These are phyloP conservation scores for Perca schrenkii DNA, from an alignment of 2,113 vertebrate genomes.

Conservation along the genomic window DNA sequence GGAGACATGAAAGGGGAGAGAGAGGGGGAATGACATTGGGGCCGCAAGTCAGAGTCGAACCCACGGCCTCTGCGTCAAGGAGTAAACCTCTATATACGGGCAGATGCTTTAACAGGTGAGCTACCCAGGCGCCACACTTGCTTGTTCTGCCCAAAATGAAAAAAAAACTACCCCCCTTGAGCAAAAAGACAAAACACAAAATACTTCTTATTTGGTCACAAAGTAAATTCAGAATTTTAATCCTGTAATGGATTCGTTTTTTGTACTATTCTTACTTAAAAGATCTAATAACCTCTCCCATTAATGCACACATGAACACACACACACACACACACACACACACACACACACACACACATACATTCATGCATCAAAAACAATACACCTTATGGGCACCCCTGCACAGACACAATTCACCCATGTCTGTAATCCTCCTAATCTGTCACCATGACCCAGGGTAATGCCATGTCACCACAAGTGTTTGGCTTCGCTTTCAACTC, in stretches of 20 bases:
- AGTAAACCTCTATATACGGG: too few species aligned
- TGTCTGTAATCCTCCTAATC: slow-evolving; percentile 71
- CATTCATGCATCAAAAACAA: slow-evolving; percentile 18
- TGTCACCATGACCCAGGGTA: slow-evolving; percentile 69
- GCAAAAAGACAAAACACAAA: too few species aligned
- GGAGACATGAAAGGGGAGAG: too few species aligned
- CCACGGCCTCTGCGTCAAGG: too few species aligned
- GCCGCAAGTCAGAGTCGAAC: too few species aligned
- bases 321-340: not conserved
- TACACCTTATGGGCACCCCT: slow-evolving; percentile 35
- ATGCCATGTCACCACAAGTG: slow-evolving; percentile 70
- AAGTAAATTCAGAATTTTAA: too few species aligned
- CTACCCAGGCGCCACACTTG: too few species aligned
- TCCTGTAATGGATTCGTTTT: not conserved
- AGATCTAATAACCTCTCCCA: not conserved
- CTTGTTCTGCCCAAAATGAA: too few species aligned
- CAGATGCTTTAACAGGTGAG: too few species aligned
- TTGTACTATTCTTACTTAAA: not conserved
- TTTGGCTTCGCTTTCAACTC: slow-evolving; percentile 62
- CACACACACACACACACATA: not conserved
- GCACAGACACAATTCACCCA: slow-evolving; percentile 43
- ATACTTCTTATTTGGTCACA: too few species aligned
- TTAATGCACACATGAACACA: not conserved
- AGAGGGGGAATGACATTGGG: too few species aligned
- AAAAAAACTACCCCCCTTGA: too few species aligned